Base-by-base conservation (phyloP, 1,140 invertebrate genomes). In the Chymomyza costata region DNA sequence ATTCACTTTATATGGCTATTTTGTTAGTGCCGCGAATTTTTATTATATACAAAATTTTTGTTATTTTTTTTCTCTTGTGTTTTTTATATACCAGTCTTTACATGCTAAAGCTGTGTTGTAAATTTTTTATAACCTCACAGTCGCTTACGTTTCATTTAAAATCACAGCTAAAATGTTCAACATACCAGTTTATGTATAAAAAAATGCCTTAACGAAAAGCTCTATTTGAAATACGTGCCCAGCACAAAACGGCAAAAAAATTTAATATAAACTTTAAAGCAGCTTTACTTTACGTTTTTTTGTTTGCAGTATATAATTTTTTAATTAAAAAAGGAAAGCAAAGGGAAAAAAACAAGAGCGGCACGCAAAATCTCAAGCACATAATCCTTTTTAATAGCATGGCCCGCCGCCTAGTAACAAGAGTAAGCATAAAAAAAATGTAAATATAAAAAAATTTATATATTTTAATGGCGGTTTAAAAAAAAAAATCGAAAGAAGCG, bases 341-440 rank as follows among this genome's bases (percentile, higher is more conserved):
- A 5, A 6, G 16, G 13, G 7, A 16, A 46, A 18, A 41, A 43
- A 38, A 14, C 14, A 43, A 35, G 31, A 34, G 13, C 51, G 17
- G 31, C 38, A 21, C n/a, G n/a, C 16, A 61, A 51, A 63, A 50
- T 70, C 71, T 66, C 50, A 53, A 66, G 62, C 51, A 50, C 50
- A 70, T 66, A 76, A 78, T 70, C 70, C 66, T 41, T 78, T 76
- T 70, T 45, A 66, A 49, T 57, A 65, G 52, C 19, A 25, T 32
- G 16, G 21, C 21, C 21, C 3, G 21, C 21, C 21, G 8, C 3
- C 21, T 8, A 48, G n/a, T n/a, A 50, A 30, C 17, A 10, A 50
- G 53, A 31, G 18, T 43, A 28, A 16, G 50, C 37, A 37, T 39
- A 56, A 57, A 15, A 35, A 15, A 18, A 40, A 6, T 41, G 31